These are phyloP conservation scores for Vulpes lagopus DNA, from an alignment of 2,113 vertebrate genomes.

Conservation along the genomic window DNA sequence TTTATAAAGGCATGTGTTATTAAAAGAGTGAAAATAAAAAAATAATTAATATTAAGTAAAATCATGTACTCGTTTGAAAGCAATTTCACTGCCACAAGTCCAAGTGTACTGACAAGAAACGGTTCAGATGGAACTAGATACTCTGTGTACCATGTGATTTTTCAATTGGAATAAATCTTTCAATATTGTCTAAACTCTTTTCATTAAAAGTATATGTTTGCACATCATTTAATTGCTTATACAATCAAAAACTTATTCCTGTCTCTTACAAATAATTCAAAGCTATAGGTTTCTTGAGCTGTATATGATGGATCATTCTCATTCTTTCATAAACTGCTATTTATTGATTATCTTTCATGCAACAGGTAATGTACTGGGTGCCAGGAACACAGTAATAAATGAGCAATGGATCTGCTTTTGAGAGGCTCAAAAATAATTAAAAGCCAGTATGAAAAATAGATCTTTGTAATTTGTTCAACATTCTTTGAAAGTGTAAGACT, in stretches of 20 bases:
- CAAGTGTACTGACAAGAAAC: not conserved
- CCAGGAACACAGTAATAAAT: slow-evolving; percentile 63
- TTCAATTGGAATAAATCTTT: not conserved
- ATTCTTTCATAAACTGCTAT: slow-evolving; percentile 56
- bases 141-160: not conserved
- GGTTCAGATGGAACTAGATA: not conserved
- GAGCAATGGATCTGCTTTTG: slow-evolving; percentile 30
- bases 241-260: slow-evolving; percentile 28
- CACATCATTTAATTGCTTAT: slow-evolving; percentile 50
- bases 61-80: not conserved
- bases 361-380: slow-evolving; percentile 42
- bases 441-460: slow-evolving; percentile 45
- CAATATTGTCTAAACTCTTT: not conserved
- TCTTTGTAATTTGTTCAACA: not conserved
- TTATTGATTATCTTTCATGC: slow-evolving; percentile 72
- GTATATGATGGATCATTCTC: slow-evolving; percentile 24
- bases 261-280: slow-evolving; percentile 12
- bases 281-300: slow-evolving; percentile 11
- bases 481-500: not conserved
- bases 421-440: slow-evolving; percentile 60
- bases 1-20: not conserved
- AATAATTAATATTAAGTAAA: not conserved
- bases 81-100: not conserved
- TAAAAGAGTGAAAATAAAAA: slow-evolving; percentile 6
- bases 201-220: slow-evolving; percentile 5